These are phyloP conservation scores for Lordiphosa collinella DNA, from an alignment of 1,140 invertebrate species.

Conservation along the genomic window DNA sequence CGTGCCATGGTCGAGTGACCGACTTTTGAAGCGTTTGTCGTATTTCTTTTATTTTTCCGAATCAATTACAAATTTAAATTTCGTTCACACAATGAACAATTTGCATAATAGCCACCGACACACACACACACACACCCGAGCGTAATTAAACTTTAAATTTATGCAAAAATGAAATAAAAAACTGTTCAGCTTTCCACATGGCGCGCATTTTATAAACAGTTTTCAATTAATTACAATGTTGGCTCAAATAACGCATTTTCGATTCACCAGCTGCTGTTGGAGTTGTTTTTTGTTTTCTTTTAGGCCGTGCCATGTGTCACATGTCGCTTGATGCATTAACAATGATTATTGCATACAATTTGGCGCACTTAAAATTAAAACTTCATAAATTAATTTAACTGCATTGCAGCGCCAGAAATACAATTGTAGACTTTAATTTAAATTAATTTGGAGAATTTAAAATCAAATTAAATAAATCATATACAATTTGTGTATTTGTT, in stretches of 20 bases:
- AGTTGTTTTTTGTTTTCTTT: neutral
- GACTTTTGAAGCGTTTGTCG: conserved; percentile 27
- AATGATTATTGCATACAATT: conserved; percentile 42
- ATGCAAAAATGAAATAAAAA: conserved; percentile 34
- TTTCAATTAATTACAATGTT: conserved; percentile 58
- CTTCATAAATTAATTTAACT: conserved; percentile 31
- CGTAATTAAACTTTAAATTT: conserved; percentile 34
- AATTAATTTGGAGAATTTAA: too few relatives aligned
- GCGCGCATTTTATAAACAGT: conserved; percentile 44
- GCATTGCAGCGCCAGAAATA: too few relatives aligned
- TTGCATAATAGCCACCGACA: conserved; percentile 54
- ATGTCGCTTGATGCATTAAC: conserved; percentile 33
- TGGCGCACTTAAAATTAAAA: conserved; percentile 37
- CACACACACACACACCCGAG: conserved; percentile 5
- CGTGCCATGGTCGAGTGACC: conserved; percentile 50
- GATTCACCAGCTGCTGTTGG: conserved; percentile 17
- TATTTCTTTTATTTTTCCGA: conserved; percentile 21
- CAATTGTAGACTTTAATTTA: too few relatives aligned
- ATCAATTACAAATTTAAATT: conserved; percentile 77
- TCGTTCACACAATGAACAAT: conserved; percentile 72
- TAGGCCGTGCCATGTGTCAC: conserved; percentile 12
- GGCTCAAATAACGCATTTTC: conserved; percentile 38
- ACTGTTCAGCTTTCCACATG: conserved; percentile 23
- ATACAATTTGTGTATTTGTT: too few relatives aligned
- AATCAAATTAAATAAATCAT: too few relatives aligned